A percentile compares a stretch with the other conserved stretches of the same genome.
These are phyloP conservation scores for Lepus americanus DNA, from an alignment of 2,113 vertebrate genomes.

Conservation along the genomic window DNA sequence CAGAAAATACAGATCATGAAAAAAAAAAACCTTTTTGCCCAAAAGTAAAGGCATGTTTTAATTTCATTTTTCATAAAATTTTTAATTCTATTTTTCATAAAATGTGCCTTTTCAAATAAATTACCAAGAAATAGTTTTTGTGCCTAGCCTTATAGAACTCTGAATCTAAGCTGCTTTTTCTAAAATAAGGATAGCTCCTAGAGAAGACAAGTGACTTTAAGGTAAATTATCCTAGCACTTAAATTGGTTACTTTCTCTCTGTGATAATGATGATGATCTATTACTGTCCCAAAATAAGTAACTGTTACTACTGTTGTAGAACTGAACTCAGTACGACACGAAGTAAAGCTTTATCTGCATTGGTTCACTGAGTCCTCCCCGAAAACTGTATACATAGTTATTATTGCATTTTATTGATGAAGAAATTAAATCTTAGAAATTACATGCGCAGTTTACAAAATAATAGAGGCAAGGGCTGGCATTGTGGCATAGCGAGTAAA, in stretches of 20 bases:
- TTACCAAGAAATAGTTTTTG: constrained; percentile 2
- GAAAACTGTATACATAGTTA: not conserved
- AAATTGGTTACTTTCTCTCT: not conserved
- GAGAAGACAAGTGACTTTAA: not conserved
- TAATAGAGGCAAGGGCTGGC: not conserved
- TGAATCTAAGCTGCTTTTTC: not conserved
- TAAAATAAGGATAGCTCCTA: constrained; percentile 3
- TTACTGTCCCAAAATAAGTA: not conserved
- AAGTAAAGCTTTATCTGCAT: not conserved
- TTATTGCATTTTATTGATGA: not conserved
- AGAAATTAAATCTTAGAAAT: not conserved
- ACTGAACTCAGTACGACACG: not conserved
- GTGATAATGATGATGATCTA: not conserved
- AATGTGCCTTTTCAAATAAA: not conserved
- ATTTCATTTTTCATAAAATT: too few species aligned
- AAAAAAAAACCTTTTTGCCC: too few species aligned
- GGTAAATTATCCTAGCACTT: not conserved
- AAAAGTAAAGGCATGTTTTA: too few species aligned
- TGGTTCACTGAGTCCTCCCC: not conserved
- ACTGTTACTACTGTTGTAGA: not conserved
- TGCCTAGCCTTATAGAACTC: not conserved
- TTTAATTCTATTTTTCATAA: too few species aligned
- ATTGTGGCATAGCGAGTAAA: too few species aligned
- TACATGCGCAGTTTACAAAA: not conserved
- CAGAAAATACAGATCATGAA: too few species aligned